These are phyloP conservation scores for Acronicta psi DNA, from an alignment of 2,888 invertebrate genomes.

Conservation along the genomic window DNA sequence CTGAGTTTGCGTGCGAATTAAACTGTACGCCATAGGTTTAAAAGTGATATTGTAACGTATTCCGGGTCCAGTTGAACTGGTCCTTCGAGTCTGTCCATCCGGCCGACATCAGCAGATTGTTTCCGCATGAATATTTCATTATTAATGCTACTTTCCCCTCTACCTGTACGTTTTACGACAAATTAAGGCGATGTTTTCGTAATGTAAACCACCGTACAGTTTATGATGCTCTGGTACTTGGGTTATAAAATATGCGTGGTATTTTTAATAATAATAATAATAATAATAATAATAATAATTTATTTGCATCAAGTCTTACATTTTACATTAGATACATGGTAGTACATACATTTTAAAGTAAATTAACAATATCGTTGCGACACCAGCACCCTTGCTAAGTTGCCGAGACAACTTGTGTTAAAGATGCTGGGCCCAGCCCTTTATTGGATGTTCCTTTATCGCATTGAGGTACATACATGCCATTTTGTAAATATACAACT, in stretches of 20 bases:
- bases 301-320: no score
- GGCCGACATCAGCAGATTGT: conserved; percentile 67
- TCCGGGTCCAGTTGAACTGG: conserved; percentile 4
- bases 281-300: no score
- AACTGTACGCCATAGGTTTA: conserved; percentile 49
- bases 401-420: no score
- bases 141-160: conserved; percentile 59
- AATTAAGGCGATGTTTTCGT: conserved; percentile 42
- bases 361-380: no score
- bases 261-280: background rate
- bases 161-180: conserved; percentile 54
- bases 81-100: conserved; percentile 41
- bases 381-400: no score
- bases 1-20: conserved; percentile 36
- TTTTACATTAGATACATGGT: no score
- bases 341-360: no score
- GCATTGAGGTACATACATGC: no score
- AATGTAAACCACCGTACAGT: conserved; percentile 5
- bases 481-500: no score
- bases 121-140: conserved; percentile 77
- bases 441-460: no score
- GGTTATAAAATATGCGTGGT: conserved; percentile 12
- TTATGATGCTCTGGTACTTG: conserved; percentile 12
- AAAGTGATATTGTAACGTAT: conserved; percentile 48
- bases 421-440: no score